A percentile compares a stretch with the other conserved stretches of the same genome.
These are phyloP conservation scores for Caenorhabditis sp. DNA, from an alignment of 2,888 invertebrate species.

Conservation along the genomic window DNA sequence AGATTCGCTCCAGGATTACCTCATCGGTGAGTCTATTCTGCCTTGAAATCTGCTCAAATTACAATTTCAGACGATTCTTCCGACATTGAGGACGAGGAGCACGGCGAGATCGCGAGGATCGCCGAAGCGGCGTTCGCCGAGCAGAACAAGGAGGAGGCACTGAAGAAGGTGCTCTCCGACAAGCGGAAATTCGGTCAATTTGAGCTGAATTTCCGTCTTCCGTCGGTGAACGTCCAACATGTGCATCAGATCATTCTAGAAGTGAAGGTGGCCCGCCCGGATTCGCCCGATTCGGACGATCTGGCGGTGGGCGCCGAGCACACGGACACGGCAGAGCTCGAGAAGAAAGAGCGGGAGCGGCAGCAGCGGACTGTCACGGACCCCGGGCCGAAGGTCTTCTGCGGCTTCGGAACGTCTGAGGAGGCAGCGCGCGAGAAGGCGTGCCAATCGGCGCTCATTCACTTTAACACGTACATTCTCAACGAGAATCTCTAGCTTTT, in stretches of 20 bases:
- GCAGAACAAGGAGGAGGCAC: neutral
- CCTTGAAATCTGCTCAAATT: no score
- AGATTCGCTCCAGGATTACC: conserved; percentile 12
- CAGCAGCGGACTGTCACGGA: conserved; percentile 6
- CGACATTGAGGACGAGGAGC: no score
- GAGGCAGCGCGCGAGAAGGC: conserved; percentile 44
- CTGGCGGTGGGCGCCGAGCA: conserved; percentile 49
- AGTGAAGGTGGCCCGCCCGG: neutral
- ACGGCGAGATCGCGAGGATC: no score
- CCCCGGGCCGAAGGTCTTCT: conserved; percentile 44
- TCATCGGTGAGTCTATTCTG: no score
- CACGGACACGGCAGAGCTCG: conserved; percentile 48
- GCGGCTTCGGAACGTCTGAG: conserved; percentile 47
- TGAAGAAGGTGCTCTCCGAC: conserved; percentile 50
- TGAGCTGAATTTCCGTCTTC: conserved; percentile 20
- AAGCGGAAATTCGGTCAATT: conserved; percentile 29
- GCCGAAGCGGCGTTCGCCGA: no score
- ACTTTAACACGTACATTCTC: conserved; percentile 40
- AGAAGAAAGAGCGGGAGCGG: conserved; percentile 20
- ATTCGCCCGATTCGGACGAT: conserved; percentile 34
- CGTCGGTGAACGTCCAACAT: conserved; percentile 20
- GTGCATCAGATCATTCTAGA: conserved; percentile 29
- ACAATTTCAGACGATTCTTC: neutral
- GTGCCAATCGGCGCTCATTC: conserved; percentile 46
- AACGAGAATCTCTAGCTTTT: neutral